A percentile compares a stretch with the other conserved stretches of the same genome.
Conservation (phyloP, 2,113 vertebrate species). For the Mungos mungo region DNA sequence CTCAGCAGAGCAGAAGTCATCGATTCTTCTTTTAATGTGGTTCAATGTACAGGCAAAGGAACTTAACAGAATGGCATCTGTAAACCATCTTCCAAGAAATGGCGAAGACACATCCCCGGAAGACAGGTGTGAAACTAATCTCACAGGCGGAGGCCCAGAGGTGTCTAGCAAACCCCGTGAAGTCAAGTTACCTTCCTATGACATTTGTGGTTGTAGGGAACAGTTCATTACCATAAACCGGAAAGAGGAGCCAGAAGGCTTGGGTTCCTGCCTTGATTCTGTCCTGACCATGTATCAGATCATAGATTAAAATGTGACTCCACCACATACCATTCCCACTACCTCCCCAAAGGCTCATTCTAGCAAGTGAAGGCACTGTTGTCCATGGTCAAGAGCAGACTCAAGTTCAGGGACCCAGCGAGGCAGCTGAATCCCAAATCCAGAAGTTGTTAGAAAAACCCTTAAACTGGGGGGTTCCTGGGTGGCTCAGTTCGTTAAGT, state of each 20-base stretch:
- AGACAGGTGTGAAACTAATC: background rate
- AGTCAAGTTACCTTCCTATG: background rate
- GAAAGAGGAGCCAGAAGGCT: background rate
- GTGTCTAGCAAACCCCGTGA: background rate
- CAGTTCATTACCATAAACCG: background rate
- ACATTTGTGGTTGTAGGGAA: background rate
- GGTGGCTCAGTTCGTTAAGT: too few species aligned
- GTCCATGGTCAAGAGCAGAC: background rate
- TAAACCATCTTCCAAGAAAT: background rate
- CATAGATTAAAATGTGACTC: background rate
- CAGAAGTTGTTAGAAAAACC: background rate
- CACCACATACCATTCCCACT: background rate
- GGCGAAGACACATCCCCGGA: background rate
- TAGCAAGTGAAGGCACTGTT: fast-evolving
- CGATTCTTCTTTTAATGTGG: background rate
- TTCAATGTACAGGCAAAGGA: background rate
- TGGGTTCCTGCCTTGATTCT: background rate
- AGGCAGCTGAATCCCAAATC: background rate
- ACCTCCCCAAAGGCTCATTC: background rate
- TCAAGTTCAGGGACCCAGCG: background rate
- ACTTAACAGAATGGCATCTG: background rate
- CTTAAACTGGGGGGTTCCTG: background rate
- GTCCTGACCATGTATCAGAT: background rate
- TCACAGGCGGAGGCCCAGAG: background rate
- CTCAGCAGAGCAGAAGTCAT: background rate